These are phyloP conservation scores for Lepidotrigona ventralis DNA, from an alignment of 1,140 invertebrate species.

Conservation along the genomic window DNA sequence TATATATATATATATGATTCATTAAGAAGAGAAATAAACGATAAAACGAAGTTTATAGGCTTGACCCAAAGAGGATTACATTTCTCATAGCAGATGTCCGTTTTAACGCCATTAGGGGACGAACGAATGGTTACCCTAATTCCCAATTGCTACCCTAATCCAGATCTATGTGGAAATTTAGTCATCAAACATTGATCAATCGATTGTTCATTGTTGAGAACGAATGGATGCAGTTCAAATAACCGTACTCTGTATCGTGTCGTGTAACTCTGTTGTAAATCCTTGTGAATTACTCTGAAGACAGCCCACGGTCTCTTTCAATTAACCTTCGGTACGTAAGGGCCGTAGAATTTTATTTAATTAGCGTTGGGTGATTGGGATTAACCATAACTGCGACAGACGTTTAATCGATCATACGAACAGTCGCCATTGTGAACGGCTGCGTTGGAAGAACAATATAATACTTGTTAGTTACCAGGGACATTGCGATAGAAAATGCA, in stretches of 20 bases:
- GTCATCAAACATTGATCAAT: not conserved
- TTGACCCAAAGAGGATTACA: not conserved
- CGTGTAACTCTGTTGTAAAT: constrained; percentile 25
- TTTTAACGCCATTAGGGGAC: not conserved
- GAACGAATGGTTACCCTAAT: not conserved
- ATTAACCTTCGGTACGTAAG: constrained; percentile 53
- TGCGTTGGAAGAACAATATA: not conserved
- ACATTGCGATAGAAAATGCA: not conserved
- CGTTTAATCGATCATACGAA: constrained; percentile 19
- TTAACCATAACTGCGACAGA: constrained; percentile 6
- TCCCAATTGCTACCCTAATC: not conserved
- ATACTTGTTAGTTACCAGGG: not conserved
- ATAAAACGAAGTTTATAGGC: no score
- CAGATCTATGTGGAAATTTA: not conserved
- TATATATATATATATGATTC: no score
- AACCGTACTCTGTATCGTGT: not conserved
- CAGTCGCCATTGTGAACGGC: not conserved
- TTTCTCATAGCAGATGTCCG: constrained; percentile 16
- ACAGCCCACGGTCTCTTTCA: constrained; percentile 43
- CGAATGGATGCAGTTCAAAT: not conserved
- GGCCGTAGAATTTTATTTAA: constrained; percentile 22
- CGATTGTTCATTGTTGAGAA: constrained; percentile 3
- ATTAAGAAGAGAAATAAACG: not conserved
- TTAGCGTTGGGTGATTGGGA: constrained; percentile 5
- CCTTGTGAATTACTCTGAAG: constrained; percentile 42